Conservation (phyloP, 2,888 invertebrate species). For the Nomada goodeniana region DNA sequence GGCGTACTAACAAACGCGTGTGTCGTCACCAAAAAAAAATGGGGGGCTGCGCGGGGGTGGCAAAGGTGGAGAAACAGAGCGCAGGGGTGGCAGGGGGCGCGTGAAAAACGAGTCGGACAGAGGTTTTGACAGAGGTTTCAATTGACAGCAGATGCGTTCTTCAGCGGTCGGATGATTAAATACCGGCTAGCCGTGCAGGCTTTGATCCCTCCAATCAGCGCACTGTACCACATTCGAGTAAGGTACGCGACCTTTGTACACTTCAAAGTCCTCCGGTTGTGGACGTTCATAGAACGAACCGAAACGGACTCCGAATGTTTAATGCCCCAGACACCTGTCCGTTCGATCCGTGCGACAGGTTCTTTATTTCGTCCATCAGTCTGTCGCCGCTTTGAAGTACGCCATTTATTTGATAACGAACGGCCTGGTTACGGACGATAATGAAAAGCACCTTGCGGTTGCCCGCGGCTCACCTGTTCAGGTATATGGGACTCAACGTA, state of each 20-base stretch:
- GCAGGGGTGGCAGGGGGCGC: background rate
- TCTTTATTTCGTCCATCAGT: slow-evolving; percentile 1
- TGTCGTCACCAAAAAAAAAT: background rate
- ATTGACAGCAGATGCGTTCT: slow-evolving; percentile 62
- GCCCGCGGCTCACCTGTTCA: slow-evolving; percentile 4
- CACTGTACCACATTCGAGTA: slow-evolving; percentile 59
- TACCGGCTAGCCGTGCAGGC: slow-evolving; percentile 61
- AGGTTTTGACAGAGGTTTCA: slow-evolving; percentile 45
- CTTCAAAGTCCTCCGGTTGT: slow-evolving; percentile 61
- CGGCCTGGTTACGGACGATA: background rate
- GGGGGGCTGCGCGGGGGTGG: background rate
- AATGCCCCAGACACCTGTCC: slow-evolving; percentile 60
- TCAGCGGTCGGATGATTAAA: slow-evolving; percentile 71
- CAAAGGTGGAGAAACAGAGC: slow-evolving; percentile 5
- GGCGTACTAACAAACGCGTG: slow-evolving; percentile 23
- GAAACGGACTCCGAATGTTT: slow-evolving; percentile 71
- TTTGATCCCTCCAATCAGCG: slow-evolving; percentile 77
- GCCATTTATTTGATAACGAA: slow-evolving; percentile 38
- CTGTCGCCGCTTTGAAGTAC: slow-evolving; percentile 17
- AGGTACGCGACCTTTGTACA: slow-evolving; percentile 63
- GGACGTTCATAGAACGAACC: slow-evolving; percentile 47
- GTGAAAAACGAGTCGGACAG: slow-evolving; percentile 47
- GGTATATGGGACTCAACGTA: background rate
- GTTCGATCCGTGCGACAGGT: slow-evolving; percentile 16
- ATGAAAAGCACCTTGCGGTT: slow-evolving; percentile 27